These are phyloP conservation scores for Nephrotoma guestfalica DNA, from an alignment of 2,888 invertebrate species.

Conservation along the genomic window DNA sequence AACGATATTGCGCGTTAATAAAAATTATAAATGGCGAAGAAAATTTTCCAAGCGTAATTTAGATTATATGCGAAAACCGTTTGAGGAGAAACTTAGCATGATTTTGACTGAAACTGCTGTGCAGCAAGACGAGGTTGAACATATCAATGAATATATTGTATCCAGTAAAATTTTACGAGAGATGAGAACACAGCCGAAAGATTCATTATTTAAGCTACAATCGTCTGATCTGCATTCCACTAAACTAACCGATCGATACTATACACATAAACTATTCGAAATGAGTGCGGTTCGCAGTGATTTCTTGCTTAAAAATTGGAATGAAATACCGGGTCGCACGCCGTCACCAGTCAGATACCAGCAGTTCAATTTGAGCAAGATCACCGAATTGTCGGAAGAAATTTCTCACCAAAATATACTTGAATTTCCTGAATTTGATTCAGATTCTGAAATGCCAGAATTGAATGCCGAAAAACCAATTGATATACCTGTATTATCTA, in stretches of 20 bases:
- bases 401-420: not conserved
- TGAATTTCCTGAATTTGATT: not conserved
- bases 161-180: conserved; percentile 6
- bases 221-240: conserved; percentile 16
- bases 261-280: conserved; percentile 35
- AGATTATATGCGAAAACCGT: not conserved
- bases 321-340: conserved; percentile 46
- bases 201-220: conserved; percentile 5
- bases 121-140: too few species aligned
- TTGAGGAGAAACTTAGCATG: not conserved
- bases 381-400: not conserved
- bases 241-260: conserved; percentile 28
- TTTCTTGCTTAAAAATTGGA: conserved; percentile 44
- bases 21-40: not conserved
- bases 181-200: not conserved
- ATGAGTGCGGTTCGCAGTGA: conserved; percentile 30
- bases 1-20: not conserved
- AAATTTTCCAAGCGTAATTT: not conserved
- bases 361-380: not conserved
- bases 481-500: not conserved
- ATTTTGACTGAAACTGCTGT: not conserved
- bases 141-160: conserved; percentile 5
- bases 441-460: not conserved
- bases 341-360: conserved; percentile 23
- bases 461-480: not conserved